Evolutionary conservation across 2,113 vertebrate species (phyloP), one percentile per base, ranked within the genome.

Genomic region (Indicator maculatus): DNA sequence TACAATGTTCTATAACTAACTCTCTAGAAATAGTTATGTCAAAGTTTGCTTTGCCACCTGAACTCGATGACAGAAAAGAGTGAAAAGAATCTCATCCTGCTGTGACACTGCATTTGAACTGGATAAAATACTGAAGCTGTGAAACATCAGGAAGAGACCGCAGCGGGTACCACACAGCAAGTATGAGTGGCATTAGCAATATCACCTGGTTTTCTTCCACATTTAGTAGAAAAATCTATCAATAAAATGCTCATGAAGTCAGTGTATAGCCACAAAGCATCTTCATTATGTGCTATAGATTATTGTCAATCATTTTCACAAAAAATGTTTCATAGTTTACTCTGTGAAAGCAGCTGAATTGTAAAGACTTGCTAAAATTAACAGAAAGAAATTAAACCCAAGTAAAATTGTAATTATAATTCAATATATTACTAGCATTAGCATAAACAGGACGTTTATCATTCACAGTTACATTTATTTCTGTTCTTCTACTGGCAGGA

Each of bases 41-140:
- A 58, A 93, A 94, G 92, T 92, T 88, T 75, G 88, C 88, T 94
- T 91, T 93, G 93, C 89, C 95, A 96, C 95, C 88, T 96, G 96
- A 96, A 96, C 93, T 80, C 75, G 92, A 83, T 59, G 61, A 95
- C 93, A 96, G 91, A 74, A 82, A 93, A 93, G 93, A 91, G 92
- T 9, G n/a, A 56, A 95, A 96, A 93, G 53, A 95, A 86, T 91
- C 60, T 41, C 90, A 47, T 70, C 91, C 93, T 94, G 94, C 83
- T 90, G 92, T 81, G 96, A 93, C 89, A 83, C 79, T 82, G 89
- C 88, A 86, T 89, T 81, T 91, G 95, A 94, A 91, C 86, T 70
- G 65, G 85, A 64, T 55, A 79, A 95, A 88, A 75, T 55, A 81
- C 1, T 0, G 21, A 75, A 47, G 78, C 55, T 19, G 38, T 56